Conservation (phyloP, 2,888 invertebrate species). For the Hartigia nigra region DNA sequence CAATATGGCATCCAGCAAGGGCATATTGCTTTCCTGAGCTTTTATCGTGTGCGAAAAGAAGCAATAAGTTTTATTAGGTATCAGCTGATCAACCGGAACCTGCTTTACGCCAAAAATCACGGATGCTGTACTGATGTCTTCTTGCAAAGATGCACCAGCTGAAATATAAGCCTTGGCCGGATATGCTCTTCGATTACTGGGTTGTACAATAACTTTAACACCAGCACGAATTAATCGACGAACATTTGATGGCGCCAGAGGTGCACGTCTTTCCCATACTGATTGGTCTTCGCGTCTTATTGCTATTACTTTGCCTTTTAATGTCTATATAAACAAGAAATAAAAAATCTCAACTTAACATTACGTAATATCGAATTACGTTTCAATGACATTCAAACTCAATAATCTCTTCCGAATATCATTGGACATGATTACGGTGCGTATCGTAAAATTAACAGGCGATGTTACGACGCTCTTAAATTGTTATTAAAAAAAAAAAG, state of each 20-base stretch:
- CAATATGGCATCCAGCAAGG: conserved; percentile 92
- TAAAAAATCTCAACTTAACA: too few relatives aligned
- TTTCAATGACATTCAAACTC: too few relatives aligned
- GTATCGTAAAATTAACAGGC: too few relatives aligned
- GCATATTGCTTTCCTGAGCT: conserved; percentile 98
- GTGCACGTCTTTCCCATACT: conserved; percentile 96
- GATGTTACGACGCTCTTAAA: too few relatives aligned
- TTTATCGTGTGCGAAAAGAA: conserved; percentile 99
- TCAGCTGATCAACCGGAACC: conserved; percentile 89
- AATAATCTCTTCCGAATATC: too few relatives aligned
- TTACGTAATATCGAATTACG: too few relatives aligned
- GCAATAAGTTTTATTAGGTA: conserved; percentile 97
- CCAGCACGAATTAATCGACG: conserved; percentile 87
- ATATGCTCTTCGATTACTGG: conserved; percentile 96
- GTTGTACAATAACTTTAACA: conserved; percentile 96
- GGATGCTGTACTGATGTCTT: conserved; percentile 95
- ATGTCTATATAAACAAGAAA: too few relatives aligned
- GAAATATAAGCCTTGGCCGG: conserved; percentile 96
- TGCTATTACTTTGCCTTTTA: conserved; percentile 81
- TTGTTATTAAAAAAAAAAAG: too few relatives aligned
- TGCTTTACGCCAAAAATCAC: conserved; percentile 99
- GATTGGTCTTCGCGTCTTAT: conserved; percentile 93
- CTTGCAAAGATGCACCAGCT: conserved; percentile 93
- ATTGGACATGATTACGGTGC: too few relatives aligned
- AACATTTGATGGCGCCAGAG: conserved; percentile 93